Base-by-base conservation (phyloP, 2,888 invertebrate species). In the Eucera pruinosa region DNA sequence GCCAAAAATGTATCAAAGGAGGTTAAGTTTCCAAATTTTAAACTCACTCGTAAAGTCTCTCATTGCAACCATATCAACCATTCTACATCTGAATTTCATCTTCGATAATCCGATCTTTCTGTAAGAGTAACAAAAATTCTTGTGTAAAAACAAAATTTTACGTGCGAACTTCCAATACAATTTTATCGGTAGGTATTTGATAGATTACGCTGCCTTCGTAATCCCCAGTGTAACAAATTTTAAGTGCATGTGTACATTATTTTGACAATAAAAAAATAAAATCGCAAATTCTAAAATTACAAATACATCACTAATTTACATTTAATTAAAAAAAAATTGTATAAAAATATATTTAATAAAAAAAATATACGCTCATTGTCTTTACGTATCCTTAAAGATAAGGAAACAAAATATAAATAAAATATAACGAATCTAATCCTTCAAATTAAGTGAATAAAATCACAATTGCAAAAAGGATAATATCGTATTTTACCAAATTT, bases 81-180 rank as follows among this genome's bases (percentile, higher is more conserved):
- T 95, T 87, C 95, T 93, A 45, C 95, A 95, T 58, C 95, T 93
- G 88, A 96, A 96, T 88, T 95, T 96, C 96, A 96, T 96, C 45
- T 25, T 87, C 11, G 3, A 54, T 48, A 7, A 20, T 67, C 3
- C 9, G 4, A 25, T 23, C 6, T 13, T 47, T 23, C 4, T 33
- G 18, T 13, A 50, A 15, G 2, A 33, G 23, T 18, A 30, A 33
- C 2, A 18, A 50, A n/a, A 11, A 33, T 11, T 7, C 25, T 20
- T 7, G 7, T 4, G 1, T 15, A n/a, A n/a, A 7, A 45, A 52
- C 2, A 43, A 50, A 67, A 27, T 62, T 74, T 47, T 67, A 18
- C 52, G 66, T 65, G 67, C 61, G 52, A 70, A 73, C 15, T 25
- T 13, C n/a, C n/a, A n/a, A 0, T 9, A 30, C 9, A 36, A 41